Base-by-base conservation (phyloP, 2,113 vertebrate species). In the Accipiter virgatus region DNA sequence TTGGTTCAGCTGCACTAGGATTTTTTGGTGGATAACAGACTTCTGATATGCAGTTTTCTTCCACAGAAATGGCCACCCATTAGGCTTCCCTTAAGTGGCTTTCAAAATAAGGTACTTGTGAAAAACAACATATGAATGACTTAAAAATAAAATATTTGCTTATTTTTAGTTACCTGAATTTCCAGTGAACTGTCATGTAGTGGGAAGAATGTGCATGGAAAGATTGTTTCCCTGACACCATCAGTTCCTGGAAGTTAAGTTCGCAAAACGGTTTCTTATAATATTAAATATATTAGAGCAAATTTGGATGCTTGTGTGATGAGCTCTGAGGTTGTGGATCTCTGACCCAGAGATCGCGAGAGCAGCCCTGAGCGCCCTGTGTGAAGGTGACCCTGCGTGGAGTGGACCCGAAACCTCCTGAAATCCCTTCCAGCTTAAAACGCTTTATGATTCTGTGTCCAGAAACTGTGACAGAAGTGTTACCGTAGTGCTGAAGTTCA, bases 391-490 rank as follows among this genome's bases (percentile, higher is more conserved):
- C 17, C 21, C 8, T 40, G 13, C 13, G 2, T 2, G 8, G 43
- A 40, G 11, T 4, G 19, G 21, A 10, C 29, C 20, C 25, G 3
- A 26, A 45, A 34, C 34, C 8, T 7, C 29, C 63, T 3, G 6
- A 48, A 23, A 38, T 11, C 32, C 16, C 40, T 48, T 20, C 71
- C 47, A 34, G 36, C 5, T 31, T 38, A 1, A 7, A 16, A 6
- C 0, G 10, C 9, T 65, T 14, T 5, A 10, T 12, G 56, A n/a
- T 4, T 52, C 6, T 9, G 7, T 14, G 42, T 2, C 48, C 42
- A 8, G 9, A n/a, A 31, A 34, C 5, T 19, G 13, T 5, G 26
- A 25, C 16, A 63, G 7, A 16, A 20, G 5, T 2, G 29, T 23
- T 14, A 0, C 21, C 11, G 1, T 8, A 31, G 56, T 2, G 32